These are phyloP conservation scores for Calcarius lapponicus DNA, from an alignment of 2,797 vertebrate species.

Conservation along the genomic window DNA sequence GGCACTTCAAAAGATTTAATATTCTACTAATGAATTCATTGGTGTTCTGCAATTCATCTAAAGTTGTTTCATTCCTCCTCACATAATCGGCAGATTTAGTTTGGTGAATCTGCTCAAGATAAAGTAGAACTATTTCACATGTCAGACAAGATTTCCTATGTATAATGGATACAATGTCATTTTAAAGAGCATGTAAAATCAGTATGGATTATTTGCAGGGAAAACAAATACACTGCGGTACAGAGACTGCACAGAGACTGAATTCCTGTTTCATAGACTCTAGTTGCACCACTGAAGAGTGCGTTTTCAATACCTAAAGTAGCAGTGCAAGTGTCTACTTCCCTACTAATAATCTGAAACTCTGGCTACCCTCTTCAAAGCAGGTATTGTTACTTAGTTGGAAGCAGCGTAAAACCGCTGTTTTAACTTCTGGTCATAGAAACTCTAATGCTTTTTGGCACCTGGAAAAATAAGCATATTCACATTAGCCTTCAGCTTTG, in stretches of 20 bases:
- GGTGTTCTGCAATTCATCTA: background rate
- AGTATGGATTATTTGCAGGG: background rate
- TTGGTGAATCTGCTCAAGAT: background rate
- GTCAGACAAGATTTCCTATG: background rate
- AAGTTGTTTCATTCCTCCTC: background rate
- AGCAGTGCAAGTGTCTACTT: background rate
- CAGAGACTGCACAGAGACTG: background rate
- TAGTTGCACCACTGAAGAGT: background rate
- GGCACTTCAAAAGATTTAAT: background rate
- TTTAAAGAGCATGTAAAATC: background rate
- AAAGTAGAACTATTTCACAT: background rate
- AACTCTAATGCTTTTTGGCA: conserved; percentile 23
- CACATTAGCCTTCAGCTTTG: background rate
- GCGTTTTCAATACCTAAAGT: background rate
- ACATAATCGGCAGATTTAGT: background rate
- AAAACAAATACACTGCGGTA: background rate
- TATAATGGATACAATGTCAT: background rate
- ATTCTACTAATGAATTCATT: background rate
- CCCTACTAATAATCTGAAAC: background rate
- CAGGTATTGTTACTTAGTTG: background rate
- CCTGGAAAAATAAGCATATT: background rate
- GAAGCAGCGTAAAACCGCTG: conserved; percentile 31
- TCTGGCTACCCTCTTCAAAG: conserved; percentile 27
- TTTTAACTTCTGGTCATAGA: background rate
- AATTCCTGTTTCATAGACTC: background rate